Evolutionary conservation across 2,888 invertebrate species (phyloP).

Genomic region (Selenia dentaria): DNA sequence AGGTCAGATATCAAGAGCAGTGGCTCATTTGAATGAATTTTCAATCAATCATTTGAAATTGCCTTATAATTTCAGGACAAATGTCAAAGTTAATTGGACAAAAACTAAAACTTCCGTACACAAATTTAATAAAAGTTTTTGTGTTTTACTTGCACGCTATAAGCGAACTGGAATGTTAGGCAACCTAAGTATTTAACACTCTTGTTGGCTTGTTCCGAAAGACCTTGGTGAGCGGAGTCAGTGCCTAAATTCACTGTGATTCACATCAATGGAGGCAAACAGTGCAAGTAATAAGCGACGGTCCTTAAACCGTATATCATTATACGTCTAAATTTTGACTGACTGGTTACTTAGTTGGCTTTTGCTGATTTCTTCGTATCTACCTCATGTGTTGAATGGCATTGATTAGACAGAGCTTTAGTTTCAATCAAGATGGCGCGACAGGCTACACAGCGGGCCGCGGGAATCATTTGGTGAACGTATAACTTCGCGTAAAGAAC

Average conservation of each 20-base stretch:
- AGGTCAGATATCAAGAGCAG: too few species aligned
- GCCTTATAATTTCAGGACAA: neutral
- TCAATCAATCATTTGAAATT: conserved; percentile 5
- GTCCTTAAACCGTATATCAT: too few species aligned
- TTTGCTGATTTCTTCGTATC: too few species aligned
- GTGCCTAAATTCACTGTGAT: conserved; percentile 53
- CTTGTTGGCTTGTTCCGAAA: conserved; percentile 16
- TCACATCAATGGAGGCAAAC: conserved; percentile 36
- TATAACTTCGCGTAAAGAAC: too few species aligned
- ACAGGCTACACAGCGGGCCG: too few species aligned
- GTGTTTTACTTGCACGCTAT: neutral
- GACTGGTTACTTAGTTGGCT: too few species aligned
- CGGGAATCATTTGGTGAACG: too few species aligned
- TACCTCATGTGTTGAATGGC: too few species aligned
- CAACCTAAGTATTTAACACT: neutral
- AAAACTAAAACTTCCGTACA: conserved; percentile 7
- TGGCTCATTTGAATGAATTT: neutral
- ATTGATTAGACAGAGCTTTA: too few species aligned
- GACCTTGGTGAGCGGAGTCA: conserved; percentile 45
- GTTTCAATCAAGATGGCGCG: too few species aligned
- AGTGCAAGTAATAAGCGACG: conserved; percentile 3
- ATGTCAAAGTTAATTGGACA: conserved; percentile 6
- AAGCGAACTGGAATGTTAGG: neutral
- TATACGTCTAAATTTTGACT: too few species aligned
- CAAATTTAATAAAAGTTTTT: neutral